These are phyloP conservation scores for Drosophila demipolita DNA, from an alignment of 2,888 invertebrate species.

Conservation along the genomic window DNA sequence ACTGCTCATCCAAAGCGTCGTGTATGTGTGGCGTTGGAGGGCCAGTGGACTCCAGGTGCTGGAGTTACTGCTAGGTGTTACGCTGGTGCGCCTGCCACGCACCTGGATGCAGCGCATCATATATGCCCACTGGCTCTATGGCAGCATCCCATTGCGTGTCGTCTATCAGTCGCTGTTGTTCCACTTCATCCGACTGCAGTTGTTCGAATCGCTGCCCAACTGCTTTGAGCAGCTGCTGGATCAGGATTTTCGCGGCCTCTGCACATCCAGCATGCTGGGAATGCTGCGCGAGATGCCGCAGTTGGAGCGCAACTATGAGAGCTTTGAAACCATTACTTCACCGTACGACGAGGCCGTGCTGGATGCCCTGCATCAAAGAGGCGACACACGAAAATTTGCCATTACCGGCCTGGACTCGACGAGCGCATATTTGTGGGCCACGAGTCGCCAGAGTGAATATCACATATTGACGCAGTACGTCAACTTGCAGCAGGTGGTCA, in stretches of 20 bases:
- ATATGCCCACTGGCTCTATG: constrained; percentile 61
- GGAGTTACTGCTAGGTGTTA: constrained; percentile 51
- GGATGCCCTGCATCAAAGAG: constrained; percentile 31
- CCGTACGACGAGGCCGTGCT: constrained; percentile 47
- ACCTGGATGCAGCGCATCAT: constrained; percentile 57
- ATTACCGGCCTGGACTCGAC: constrained; percentile 50
- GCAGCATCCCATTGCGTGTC: constrained; percentile 60
- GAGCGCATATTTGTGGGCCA: constrained; percentile 30
- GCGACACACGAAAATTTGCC: constrained; percentile 41
- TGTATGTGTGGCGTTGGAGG: constrained; percentile 46
- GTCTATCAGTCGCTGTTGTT: constrained; percentile 76
- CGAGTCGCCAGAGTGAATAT: constrained; percentile 18
- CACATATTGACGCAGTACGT: constrained; percentile 48
- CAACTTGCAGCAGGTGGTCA: constrained; percentile 56
- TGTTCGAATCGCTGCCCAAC: constrained; percentile 34
- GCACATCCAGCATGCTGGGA: constrained; percentile 42
- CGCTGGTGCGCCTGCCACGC: constrained; percentile 40
- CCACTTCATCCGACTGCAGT: constrained; percentile 66
- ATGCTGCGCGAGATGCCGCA: constrained; percentile 53
- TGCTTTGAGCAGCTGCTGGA: constrained; percentile 54
- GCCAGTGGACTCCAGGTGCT: constrained; percentile 42
- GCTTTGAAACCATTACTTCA: constrained; percentile 27
- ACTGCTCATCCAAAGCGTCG: constrained; percentile 37
- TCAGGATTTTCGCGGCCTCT: constrained; percentile 41
- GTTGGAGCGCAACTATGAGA: constrained; percentile 14